phyloP scores from a whole-genome alignment of 2,113 vertebrate genomes.

The Aphelocoma coerulescens region DNA sequence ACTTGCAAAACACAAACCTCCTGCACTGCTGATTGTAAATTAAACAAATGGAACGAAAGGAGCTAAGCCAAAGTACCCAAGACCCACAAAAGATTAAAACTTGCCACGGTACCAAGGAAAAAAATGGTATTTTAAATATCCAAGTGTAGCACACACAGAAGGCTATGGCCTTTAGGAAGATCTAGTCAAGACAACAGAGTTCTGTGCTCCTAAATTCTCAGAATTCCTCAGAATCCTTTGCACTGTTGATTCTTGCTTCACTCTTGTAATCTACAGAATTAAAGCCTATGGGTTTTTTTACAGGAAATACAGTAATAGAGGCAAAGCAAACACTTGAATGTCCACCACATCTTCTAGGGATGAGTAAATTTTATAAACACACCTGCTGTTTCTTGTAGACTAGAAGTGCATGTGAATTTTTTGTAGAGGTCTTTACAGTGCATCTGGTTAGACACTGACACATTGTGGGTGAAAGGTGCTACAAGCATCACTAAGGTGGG shows the following conservation, averaged over 20 bases:
- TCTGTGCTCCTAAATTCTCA: background rate
- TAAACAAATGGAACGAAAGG: background rate
- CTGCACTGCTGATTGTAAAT: background rate
- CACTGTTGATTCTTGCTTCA: background rate
- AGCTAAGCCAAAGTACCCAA: background rate
- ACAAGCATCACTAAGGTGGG: background rate
- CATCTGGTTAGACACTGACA: background rate
- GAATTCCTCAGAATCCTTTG: background rate
- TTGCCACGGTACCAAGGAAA: accelerated
- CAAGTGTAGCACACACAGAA: background rate
- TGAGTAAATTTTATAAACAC: background rate
- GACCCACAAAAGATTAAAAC: background rate
- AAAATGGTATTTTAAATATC: background rate
- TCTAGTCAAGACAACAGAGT: background rate
- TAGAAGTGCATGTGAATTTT: background rate
- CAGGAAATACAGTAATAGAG: background rate
- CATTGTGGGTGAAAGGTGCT: background rate
- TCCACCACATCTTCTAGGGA: background rate
- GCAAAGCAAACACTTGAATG: background rate
- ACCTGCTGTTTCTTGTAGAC: background rate
- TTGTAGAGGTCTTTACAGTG: background rate
- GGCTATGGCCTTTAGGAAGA: accelerated
- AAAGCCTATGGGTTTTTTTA: background rate
- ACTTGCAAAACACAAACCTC: background rate
- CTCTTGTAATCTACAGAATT: background rate